phyloP scores from a whole-genome alignment of 2,888 invertebrate species.

The Desoria tigrina region DNA sequence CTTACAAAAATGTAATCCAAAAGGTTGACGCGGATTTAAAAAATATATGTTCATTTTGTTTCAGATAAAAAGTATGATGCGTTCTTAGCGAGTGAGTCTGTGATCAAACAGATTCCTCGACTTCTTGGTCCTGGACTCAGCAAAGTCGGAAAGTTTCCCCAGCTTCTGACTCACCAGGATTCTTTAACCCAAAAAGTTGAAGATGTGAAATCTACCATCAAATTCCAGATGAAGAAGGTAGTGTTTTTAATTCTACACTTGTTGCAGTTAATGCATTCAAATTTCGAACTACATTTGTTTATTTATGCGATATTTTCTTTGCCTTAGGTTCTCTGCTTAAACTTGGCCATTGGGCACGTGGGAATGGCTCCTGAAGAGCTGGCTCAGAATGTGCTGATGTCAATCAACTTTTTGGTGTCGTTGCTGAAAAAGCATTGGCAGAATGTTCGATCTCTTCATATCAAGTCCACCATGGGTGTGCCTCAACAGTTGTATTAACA shows the following conservation, averaged over 20 bases:
- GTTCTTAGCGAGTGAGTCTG: conserved; percentile 96
- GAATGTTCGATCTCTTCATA: conserved; percentile 95
- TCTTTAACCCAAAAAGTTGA: conserved; percentile 94
- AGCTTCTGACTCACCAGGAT: conserved; percentile 94
- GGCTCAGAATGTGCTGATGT: conserved; percentile 92
- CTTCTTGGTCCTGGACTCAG: conserved; percentile 96
- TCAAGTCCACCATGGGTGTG: conserved; percentile 99
- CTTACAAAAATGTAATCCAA: not conserved
- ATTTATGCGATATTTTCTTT: too few relatives aligned
- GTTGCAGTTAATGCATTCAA: too few relatives aligned
- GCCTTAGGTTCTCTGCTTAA: conserved; percentile 94
- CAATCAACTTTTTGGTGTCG: conserved; percentile 98
- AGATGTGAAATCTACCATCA: conserved; percentile 98
- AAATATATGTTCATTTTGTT: not conserved
- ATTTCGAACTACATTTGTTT: too few relatives aligned
- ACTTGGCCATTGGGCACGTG: conserved; percentile 97
- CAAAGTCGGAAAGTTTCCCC: conserved; percentile 99
- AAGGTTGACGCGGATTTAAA: too few relatives aligned
- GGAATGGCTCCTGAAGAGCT: conserved; percentile 94
- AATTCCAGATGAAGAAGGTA: conserved; percentile 99
- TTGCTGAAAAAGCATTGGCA: conserved; percentile 99
- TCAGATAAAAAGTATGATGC: conserved; percentile 87
- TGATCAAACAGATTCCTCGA: conserved; percentile 99
- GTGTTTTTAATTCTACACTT: too few relatives aligned
- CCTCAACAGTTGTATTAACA: conserved; percentile 93